Base-by-base conservation (phyloP, 2,888 invertebrate genomes). In the Celastrina argiolus region DNA sequence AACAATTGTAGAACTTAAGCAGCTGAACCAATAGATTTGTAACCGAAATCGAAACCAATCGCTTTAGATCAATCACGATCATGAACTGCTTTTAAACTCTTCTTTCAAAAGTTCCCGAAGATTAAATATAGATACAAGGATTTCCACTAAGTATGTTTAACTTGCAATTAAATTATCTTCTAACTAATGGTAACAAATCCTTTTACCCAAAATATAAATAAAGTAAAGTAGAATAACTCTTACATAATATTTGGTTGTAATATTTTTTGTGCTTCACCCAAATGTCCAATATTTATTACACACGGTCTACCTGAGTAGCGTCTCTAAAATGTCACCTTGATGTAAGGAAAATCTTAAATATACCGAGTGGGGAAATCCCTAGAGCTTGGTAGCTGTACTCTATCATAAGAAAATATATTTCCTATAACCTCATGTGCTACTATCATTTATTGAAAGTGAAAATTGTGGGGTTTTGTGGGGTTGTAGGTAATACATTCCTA, bases 21-120 rank as follows among this genome's bases (percentile, higher is more conserved):
- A 45, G 45, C 45, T 45, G 18, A 45, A 45, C 18, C 45, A 18
- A 45, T 45, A 45, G 45, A 45, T 45, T 45, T 45, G 45, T 45
- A 45, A 45, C 45, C 16, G 8, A 2, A 18, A 18, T 3, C 45
- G n/a, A 18, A 45, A 18, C 45, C 45, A 18, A 45, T 45, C 18
- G 18, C 18, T 45, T 18, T 10, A 18, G 45, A 45, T 45, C 10
- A 45, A 45, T 45, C 45, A 45, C 45, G 10, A 45, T 45, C 45
- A 18, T 45, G 16, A 45, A 45, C 18, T 45, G 18, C 45, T 45
- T 45, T 45, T 45, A 45, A 45, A 45, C 16, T 18, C 45, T 18
- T 45, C 18, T 16, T 45, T 45, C 10, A 18, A 45, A 45, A 45
- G 45, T 45, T 45, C 10, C 16, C 18, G 45, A 18, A 45, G 18